Percentiles rank a stretch among this genome's conserved stretches.
Conservation (phyloP, 2,113 vertebrate genomes). For the Anarrhichthys ocellatus region DNA sequence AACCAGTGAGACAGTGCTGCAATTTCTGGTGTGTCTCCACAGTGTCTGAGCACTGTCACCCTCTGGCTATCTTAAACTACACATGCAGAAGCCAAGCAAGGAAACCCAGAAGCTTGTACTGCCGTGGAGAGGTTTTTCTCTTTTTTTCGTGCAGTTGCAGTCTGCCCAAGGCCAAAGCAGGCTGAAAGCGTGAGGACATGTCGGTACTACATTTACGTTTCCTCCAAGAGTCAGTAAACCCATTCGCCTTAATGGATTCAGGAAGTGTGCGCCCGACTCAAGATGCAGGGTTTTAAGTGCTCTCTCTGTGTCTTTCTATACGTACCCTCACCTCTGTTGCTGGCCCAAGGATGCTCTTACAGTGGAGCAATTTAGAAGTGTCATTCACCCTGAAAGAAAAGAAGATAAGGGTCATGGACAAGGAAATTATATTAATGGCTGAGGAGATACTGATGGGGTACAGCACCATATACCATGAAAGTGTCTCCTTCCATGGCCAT, state of each 20-base stretch:
- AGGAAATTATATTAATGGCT: conserved; percentile 61
- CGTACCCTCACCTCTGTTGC: conserved; percentile 64
- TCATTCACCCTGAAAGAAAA: conserved; percentile 52
- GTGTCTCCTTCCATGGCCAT: conserved; percentile 3
- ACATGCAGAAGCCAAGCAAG: conserved; percentile 35
- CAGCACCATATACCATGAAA: background rate
- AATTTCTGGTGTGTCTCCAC: conserved; percentile 45
- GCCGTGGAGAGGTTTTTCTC: conserved; percentile 53
- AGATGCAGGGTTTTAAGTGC: conserved; percentile 69
- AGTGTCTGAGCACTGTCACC: conserved; percentile 61
- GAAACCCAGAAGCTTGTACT: conserved; percentile 37
- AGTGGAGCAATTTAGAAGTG: conserved; percentile 55
- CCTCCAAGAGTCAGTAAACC: conserved; percentile 60
- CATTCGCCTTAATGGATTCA: conserved; percentile 72
- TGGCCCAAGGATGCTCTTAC: conserved; percentile 65
- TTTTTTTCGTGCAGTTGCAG: conserved; percentile 62
- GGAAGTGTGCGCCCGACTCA: conserved; percentile 52
- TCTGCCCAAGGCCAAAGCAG: conserved; percentile 67
- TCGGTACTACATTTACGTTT: conserved; percentile 59
- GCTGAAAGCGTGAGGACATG: conserved; percentile 59
- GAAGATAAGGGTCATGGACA: conserved; percentile 49
- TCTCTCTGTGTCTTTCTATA: conserved; percentile 58
- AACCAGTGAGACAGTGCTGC: conserved; percentile 31
- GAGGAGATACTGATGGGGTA: conserved; percentile 8
- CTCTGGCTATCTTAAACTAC: conserved; percentile 55